A percentile compares a stretch with the other conserved stretches of the same genome.
Evolutionary conservation across 2,888 invertebrate species (phyloP).

Genomic region (Tromatobia lineatoria): DNA sequence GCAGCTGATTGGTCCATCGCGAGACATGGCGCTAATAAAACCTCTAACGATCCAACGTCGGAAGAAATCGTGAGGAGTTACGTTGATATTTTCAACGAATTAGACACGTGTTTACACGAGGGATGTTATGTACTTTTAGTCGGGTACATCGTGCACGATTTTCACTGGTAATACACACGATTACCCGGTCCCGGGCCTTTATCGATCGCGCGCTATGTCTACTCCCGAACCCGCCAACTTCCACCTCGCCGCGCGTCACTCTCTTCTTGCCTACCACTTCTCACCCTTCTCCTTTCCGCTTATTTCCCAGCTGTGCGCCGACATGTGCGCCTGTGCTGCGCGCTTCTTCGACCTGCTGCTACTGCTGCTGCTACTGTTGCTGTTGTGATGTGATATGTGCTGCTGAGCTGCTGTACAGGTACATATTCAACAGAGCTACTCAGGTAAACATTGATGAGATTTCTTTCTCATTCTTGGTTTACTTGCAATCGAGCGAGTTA

Average conservation of each 20-base stretch:
- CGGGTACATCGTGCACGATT: constrained; percentile 29
- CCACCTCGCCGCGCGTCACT: constrained; percentile 72
- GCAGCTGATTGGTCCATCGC: constrained; percentile 82
- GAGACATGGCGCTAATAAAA: constrained; percentile 73
- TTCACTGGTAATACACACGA: constrained; percentile 52
- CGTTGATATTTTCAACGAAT: not conserved
- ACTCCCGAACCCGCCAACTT: constrained; percentile 71
- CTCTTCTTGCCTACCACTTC: constrained; percentile 41
- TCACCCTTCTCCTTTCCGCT: constrained; percentile 21
- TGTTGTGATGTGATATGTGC: too few species aligned
- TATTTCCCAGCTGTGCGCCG: constrained; percentile 61
- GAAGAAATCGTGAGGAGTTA: not conserved
- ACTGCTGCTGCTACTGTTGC: too few species aligned
- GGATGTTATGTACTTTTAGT: not conserved
- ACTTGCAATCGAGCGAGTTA: not conserved
- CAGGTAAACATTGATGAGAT: too few species aligned
- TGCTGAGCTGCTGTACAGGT: not conserved
- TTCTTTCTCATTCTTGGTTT: too few species aligned
- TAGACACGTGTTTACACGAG: not conserved
- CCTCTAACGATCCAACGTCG: constrained; percentile 38
- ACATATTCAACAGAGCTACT: not conserved
- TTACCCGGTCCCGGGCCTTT: constrained; percentile 69
- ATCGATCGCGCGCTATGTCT: constrained; percentile 68
- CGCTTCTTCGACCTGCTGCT: too few species aligned
- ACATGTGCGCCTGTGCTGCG: constrained; percentile 67